phyloP scores from a whole-genome alignment of 1,140 invertebrate species.

The Monochamus saltuarius region DNA sequence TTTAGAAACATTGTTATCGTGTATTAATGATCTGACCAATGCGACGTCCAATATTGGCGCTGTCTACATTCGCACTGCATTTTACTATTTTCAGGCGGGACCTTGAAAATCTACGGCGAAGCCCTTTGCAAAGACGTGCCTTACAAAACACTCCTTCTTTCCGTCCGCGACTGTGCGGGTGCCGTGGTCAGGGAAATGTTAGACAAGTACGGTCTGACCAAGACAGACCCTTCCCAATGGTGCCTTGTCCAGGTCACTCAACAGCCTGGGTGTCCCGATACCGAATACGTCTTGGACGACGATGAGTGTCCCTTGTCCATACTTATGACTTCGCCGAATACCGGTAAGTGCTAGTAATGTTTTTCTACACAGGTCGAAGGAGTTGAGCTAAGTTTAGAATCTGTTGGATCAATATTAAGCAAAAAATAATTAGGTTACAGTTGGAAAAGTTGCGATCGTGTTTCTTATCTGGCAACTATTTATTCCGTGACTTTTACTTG shows the following conservation, averaged over 20 bases:
- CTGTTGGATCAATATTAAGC: too few relatives aligned
- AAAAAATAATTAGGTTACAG: too few relatives aligned
- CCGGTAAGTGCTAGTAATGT: conserved; percentile 58
- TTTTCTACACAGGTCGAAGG: too few relatives aligned
- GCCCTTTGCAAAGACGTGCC: conserved; percentile 95
- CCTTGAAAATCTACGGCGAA: conserved; percentile 97
- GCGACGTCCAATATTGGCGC: too few relatives aligned
- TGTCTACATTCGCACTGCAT: too few relatives aligned
- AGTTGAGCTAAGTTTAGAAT: too few relatives aligned
- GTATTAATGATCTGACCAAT: too few relatives aligned
- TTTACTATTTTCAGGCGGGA: conserved; percentile 70
- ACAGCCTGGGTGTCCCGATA: conserved; percentile 54
- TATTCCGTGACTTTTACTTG: too few relatives aligned
- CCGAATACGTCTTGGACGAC: conserved; percentile 92
- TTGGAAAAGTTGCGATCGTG: too few relatives aligned
- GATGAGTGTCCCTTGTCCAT: conserved; percentile 96
- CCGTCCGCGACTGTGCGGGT: conserved; percentile 87
- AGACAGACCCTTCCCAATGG: conserved; percentile 85
- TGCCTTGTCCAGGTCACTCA: conserved; percentile 90
- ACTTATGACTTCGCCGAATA: conserved; percentile 84
- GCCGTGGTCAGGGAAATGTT: conserved; percentile 95
- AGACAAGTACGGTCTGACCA: conserved; percentile 92
- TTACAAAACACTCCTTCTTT: conserved; percentile 96
- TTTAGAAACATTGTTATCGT: too few relatives aligned
- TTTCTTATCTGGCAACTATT: too few relatives aligned